These are phyloP conservation scores for Smithornis capensis DNA, from an alignment of 2,113 vertebrate species.

Conservation along the genomic window DNA sequence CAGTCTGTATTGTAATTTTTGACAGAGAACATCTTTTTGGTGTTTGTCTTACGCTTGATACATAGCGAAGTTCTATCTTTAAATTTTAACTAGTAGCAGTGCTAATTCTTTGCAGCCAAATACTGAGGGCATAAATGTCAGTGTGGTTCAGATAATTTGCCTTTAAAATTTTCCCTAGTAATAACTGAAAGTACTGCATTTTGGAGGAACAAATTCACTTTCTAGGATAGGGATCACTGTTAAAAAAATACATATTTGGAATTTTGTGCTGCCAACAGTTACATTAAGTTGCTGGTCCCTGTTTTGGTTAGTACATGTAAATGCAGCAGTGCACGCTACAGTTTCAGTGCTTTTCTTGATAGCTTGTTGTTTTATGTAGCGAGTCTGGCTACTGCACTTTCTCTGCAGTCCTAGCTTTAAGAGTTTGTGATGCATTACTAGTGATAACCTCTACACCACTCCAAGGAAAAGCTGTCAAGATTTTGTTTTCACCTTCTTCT, in stretches of 20 bases:
- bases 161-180: background rate
- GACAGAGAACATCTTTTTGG: background rate
- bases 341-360: background rate
- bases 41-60: background rate
- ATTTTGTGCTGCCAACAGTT: background rate
- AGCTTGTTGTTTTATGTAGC: background rate
- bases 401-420: background rate
- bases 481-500: conserved; percentile 9
- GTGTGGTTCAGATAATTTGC: background rate
- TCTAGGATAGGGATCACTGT: background rate
- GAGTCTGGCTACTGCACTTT: background rate
- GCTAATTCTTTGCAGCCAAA: background rate
- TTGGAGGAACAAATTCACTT: background rate
- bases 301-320: background rate
- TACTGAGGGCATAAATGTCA: background rate
- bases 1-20: background rate
- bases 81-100: background rate
- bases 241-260: background rate
- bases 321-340: background rate
- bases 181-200: background rate
- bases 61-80: background rate
- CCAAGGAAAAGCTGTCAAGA: background rate
- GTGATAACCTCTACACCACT: background rate
- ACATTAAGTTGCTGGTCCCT: background rate
- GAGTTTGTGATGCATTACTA: background rate